These are phyloP conservation scores for Boloria selene DNA, from an alignment of 2,888 invertebrate species.

Conservation along the genomic window DNA sequence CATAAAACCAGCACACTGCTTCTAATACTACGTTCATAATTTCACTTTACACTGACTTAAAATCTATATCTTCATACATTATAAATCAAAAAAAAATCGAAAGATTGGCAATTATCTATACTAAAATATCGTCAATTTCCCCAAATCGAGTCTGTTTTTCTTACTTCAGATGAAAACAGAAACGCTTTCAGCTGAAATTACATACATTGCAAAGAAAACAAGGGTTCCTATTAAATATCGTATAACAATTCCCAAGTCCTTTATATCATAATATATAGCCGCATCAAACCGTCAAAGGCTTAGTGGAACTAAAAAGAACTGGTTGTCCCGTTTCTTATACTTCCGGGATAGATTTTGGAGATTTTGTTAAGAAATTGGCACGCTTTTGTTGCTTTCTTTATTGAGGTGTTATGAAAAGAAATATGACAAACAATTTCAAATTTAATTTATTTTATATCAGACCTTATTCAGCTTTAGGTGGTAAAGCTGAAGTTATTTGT, in stretches of 20 bases:
- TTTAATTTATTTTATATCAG: too few relatives aligned
- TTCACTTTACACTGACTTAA: too few relatives aligned
- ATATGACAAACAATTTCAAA: too few relatives aligned
- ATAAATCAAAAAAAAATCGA: not conserved
- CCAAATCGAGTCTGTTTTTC: not conserved
- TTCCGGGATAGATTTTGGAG: slow-evolving; percentile 8
- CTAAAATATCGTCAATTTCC: not conserved
- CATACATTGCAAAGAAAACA: slow-evolving; percentile 15
- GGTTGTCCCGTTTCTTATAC: slow-evolving; percentile 29
- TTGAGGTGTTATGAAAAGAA: too few relatives aligned
- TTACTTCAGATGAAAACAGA: not conserved
- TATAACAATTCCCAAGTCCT: slow-evolving; percentile 18
- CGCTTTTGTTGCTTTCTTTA: too few relatives aligned
- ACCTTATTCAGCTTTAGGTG: too few relatives aligned
- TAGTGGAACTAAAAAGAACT: slow-evolving; percentile 33
- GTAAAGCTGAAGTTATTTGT: too few relatives aligned
- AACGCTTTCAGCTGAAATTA: slow-evolving; percentile 12
- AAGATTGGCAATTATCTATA: not conserved
- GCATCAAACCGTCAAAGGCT: slow-evolving; percentile 17
- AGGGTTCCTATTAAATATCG: slow-evolving; percentile 26
- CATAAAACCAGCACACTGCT: too few relatives aligned
- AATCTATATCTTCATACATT: too few relatives aligned
- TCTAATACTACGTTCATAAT: too few relatives aligned
- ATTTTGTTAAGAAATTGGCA: not conserved
- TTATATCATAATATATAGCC: slow-evolving; percentile 14